phyloP scores from a whole-genome alignment of 2,888 invertebrate species.

The Siphlonurus alternatus region DNA sequence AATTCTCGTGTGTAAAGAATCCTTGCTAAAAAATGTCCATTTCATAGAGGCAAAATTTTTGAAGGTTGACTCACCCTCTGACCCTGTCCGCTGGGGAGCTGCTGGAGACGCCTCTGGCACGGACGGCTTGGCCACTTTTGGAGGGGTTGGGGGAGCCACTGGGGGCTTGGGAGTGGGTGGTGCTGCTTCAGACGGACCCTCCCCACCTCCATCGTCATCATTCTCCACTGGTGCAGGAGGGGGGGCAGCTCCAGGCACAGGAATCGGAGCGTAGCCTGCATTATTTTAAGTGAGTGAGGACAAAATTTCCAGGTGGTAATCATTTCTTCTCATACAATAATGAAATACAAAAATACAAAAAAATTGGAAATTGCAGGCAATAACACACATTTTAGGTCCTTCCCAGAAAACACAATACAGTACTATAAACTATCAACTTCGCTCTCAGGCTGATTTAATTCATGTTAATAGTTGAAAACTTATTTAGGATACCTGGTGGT shows the following conservation, averaged over 20 bases:
- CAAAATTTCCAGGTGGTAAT: too few relatives aligned
- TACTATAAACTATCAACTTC: too few relatives aligned
- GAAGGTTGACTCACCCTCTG: not conserved
- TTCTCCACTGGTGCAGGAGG: slow-evolving; percentile 9
- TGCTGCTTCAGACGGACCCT: slow-evolving; percentile 6
- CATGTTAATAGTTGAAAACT: not conserved
- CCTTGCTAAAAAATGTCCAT: too few relatives aligned
- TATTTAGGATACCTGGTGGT: slow-evolving; percentile 48
- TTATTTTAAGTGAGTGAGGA: too few relatives aligned
- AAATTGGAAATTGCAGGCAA: too few relatives aligned
- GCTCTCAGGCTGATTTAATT: too few relatives aligned
- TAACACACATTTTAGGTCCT: too few relatives aligned
- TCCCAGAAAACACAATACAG: too few relatives aligned
- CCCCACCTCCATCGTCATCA: not conserved
- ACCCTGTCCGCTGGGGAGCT: not conserved
- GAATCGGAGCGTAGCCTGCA: slow-evolving; percentile 32
- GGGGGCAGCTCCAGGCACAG: slow-evolving; percentile 24
- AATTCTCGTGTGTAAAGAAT: too few relatives aligned
- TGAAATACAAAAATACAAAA: too few relatives aligned
- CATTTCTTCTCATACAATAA: too few relatives aligned
- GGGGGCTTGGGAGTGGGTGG: slow-evolving; percentile 10
- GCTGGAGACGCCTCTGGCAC: not conserved
- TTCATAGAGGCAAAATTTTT: too few relatives aligned
- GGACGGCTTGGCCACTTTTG: slow-evolving; percentile 9
- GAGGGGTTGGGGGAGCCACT: slow-evolving; percentile 15